Conservation (phyloP, 2,888 invertebrate species). For the Stenurella melanura region DNA sequence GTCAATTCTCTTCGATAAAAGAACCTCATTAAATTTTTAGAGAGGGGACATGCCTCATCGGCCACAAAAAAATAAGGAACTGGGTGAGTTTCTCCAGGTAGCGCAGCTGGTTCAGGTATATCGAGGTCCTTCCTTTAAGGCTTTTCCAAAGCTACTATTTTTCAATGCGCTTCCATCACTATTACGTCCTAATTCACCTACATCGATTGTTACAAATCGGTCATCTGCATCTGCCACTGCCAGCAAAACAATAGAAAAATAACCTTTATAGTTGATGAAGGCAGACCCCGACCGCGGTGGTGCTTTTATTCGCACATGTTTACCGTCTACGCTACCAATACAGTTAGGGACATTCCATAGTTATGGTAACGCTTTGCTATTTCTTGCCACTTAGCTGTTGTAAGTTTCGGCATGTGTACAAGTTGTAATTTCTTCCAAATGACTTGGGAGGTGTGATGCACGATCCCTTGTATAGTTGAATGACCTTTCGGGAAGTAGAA, state of each 20-base stretch:
- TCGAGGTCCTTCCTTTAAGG: no score
- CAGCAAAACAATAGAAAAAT: conserved; percentile 30
- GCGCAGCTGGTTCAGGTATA: no score
- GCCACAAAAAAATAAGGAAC: background rate
- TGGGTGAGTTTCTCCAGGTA: no score
- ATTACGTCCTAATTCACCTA: conserved; percentile 27
- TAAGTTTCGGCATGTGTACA: conserved; percentile 22
- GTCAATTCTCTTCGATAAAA: background rate
- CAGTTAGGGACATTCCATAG: conserved; percentile 13
- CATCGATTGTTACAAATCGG: conserved; percentile 35
- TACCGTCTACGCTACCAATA: background rate
- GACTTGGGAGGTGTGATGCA: conserved; percentile 19
- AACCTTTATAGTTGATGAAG: conserved; percentile 35
- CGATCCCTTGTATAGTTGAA: conserved; percentile 12
- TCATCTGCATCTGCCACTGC: conserved; percentile 25
- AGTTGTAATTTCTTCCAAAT: conserved; percentile 26
- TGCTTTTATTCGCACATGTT: no score
- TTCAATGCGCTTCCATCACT: background rate
- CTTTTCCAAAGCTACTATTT: no score
- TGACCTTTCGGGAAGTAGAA: conserved; percentile 18
- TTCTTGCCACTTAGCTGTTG: conserved; percentile 11
- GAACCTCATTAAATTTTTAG: background rate
- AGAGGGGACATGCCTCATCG: background rate
- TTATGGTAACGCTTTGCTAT: conserved; percentile 11
- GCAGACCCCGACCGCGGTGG: conserved; percentile 25